Conservation (phyloP, 2,888 invertebrate genomes). For the Drosophila neoperkinsi region DNA sequence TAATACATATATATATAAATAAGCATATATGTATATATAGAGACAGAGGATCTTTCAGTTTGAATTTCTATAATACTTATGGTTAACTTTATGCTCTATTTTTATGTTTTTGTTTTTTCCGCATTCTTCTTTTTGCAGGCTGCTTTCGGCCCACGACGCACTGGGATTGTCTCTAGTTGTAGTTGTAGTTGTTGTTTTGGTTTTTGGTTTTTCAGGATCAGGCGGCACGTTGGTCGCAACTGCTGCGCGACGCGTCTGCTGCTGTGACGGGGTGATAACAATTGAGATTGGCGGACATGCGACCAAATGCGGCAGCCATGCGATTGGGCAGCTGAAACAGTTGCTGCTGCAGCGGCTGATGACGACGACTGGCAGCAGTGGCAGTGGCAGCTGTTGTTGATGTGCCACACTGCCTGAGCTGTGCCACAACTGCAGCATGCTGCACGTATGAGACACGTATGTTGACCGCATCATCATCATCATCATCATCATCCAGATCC, state of each 20-base stretch:
- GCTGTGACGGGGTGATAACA: conserved; percentile 62
- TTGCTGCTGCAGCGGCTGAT: conserved; percentile 57
- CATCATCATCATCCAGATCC: conserved; percentile 62
- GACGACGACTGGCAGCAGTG: conserved; percentile 2
- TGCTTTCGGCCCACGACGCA: conserved; percentile 52
- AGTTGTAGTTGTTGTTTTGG: conserved; percentile 12
- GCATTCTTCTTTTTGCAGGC: conserved; percentile 19
- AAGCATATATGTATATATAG: conserved; percentile 8
- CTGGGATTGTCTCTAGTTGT: conserved; percentile 74
- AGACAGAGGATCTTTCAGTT: conserved; percentile 38
- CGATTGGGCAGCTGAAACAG: conserved; percentile 62
- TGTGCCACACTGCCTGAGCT: conserved; percentile 41
- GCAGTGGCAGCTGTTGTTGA: conserved; percentile 1
- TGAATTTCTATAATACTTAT: conserved; percentile 56
- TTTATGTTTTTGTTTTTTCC: conserved; percentile 21
- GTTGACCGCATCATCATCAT: conserved; percentile 70
- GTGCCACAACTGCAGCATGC: conserved; percentile 68
- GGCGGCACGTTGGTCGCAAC: conserved; percentile 28
- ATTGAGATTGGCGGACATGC: conserved; percentile 75
- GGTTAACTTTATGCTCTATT: conserved; percentile 49
- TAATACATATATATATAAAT: conserved; percentile 32
- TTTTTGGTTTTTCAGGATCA: conserved; percentile 6
- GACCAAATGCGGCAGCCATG: conserved; percentile 58
- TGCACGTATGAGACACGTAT: conserved; percentile 72
- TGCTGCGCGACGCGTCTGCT: conserved; percentile 19